Percentiles rank a stretch among this genome's conserved stretches.
Conservation (phyloP, 2,113 vertebrate genomes). For the Castor canadensis region DNA sequence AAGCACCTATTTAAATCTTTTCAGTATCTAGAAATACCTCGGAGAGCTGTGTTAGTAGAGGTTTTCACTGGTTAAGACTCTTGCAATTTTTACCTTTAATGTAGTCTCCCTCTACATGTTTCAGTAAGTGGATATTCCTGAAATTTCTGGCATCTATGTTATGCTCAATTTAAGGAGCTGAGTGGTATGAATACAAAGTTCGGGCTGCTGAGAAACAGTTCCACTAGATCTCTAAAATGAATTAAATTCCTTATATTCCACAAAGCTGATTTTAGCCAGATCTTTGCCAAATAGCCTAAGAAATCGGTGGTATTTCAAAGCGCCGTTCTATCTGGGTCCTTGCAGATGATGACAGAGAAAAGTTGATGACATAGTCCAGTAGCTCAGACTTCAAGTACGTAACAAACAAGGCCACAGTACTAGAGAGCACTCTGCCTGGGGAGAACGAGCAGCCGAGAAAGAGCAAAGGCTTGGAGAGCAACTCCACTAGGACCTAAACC, state of each 20-base stretch:
- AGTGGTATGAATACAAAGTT: not conserved
- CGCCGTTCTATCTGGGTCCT: not conserved
- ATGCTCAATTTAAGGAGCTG: not conserved
- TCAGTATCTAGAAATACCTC: not conserved
- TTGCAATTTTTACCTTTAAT: not conserved
- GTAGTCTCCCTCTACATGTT: not conserved
- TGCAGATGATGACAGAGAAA: not conserved
- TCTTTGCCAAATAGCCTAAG: not conserved
- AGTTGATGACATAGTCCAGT: not conserved
- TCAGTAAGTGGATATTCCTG: not conserved
- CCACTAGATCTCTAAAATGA: not conserved
- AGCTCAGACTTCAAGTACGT: not conserved
- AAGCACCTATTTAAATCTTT: not conserved
- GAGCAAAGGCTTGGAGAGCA: not conserved
- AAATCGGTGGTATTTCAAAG: not conserved
- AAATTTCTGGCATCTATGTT: not conserved
- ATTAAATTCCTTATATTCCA: not conserved
- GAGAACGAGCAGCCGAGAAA: fast-evolving
- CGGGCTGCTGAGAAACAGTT: not conserved
- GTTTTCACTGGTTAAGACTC: not conserved
- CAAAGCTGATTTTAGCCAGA: not conserved
- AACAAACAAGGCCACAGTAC: not conserved
- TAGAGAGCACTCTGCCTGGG: fast-evolving
- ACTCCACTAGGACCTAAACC: not conserved
- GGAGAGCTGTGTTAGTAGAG: not conserved